Evolutionary conservation across 2,113 vertebrate species (phyloP).

Genomic region (Microcebus ravelobensis): DNA sequence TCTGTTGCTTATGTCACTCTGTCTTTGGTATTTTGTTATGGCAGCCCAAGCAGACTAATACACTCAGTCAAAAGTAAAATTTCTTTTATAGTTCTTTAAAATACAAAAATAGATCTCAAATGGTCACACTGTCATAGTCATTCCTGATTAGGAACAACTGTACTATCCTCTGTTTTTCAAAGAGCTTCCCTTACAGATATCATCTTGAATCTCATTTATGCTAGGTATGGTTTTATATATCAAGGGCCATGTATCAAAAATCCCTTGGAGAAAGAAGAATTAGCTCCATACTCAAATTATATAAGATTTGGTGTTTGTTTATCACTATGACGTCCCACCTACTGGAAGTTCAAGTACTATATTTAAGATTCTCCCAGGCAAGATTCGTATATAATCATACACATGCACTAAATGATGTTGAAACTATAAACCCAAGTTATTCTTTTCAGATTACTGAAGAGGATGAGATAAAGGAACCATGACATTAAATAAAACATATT

Average conservation of each 20-base stretch:
- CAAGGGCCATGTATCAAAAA: background rate
- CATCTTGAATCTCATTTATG: background rate
- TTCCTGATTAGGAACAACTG: background rate
- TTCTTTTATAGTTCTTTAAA: background rate
- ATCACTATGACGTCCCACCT: background rate
- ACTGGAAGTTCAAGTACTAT: conserved; percentile 60
- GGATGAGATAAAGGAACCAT: conserved; percentile 73
- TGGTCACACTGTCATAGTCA: background rate
- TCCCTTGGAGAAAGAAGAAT: background rate
- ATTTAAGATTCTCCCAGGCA: conserved; percentile 70
- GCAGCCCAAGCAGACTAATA: background rate
- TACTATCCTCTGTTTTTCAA: background rate
- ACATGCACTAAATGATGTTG: conserved; percentile 72
- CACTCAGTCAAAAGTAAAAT: background rate
- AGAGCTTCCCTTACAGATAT: background rate
- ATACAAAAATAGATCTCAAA: background rate
- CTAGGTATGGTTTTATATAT: background rate
- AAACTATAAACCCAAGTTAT: conserved; percentile 68
- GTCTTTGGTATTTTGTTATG: background rate
- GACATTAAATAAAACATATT: conserved; percentile 80
- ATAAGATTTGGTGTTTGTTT: background rate
- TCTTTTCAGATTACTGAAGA: conserved; percentile 75
- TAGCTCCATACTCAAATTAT: background rate
- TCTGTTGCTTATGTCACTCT: background rate
- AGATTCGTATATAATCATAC: conserved; percentile 56